Evolutionary conservation across 2,797 vertebrate genomes (phyloP), one percentile per base, ranked within the genome.

Genomic region (Eulemur albifrons): DNA sequence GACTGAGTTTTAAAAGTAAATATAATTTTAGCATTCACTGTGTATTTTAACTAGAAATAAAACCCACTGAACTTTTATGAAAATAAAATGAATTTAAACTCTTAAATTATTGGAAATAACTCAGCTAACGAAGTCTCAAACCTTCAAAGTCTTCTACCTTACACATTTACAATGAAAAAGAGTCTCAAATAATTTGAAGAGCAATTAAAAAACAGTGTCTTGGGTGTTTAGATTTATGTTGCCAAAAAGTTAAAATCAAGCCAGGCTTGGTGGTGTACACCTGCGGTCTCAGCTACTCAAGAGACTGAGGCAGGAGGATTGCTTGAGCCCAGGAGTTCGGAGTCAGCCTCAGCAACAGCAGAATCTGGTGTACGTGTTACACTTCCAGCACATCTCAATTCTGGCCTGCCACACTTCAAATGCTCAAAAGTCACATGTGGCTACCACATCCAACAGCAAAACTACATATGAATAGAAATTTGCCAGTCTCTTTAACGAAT

Each of bases 1-100:
- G 15, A 57, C 70, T 38, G 38, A 13, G 25, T 94, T 80, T 88
- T 95, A 48, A 79, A 88, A 70, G 13, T 77, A 95, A 97, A 88
- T 45, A 75, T 32, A 88, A 94, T 67, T 95, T 96, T 50, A 95
- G 83, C n/a, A 54, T 1, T 94, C 61, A 75, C 4, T 92, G 9
- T 84, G 80, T 88, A 91, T 72, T 70, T 95, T 54, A 93, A 7
- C 65, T 27, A 93, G 18, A 93, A 94, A 93, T 70, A 86, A 77
- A 96, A 85, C 18, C 32, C 52, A 90, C 0, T 73, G 23, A 79
- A 67, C 25, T 92, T 88, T n/a, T 83, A 89, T 75, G 35, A 97
- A 87, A 67, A 82, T 80, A 59, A 54, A 91, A 94, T 77, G 3
- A 13, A 83, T 77, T 92, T 79, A 79, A 67, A 83, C 14, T 91